Percentiles rank a stretch among this genome's conserved stretches.
These are phyloP conservation scores for Diarsia mendica DNA, from an alignment of 2,888 invertebrate genomes.

Conservation along the genomic window DNA sequence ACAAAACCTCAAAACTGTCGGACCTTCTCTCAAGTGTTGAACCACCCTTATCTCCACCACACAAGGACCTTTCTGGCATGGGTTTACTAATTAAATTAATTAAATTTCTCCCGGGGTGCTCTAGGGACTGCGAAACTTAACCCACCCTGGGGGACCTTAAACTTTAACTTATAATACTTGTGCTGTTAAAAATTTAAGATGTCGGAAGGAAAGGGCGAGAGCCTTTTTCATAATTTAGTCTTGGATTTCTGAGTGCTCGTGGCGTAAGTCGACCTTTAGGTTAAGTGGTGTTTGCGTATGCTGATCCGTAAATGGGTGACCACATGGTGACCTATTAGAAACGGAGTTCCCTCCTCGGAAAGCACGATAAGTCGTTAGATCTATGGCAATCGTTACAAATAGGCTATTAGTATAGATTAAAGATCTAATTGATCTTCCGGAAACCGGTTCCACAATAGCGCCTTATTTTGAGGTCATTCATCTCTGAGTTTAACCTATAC, in stretches of 20 bases:
- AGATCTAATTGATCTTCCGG: not conserved
- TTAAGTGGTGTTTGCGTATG: not conserved
- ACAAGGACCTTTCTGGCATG: conserved; percentile 38
- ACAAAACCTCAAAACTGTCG: conserved; percentile 8
- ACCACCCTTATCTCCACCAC: conserved; percentile 45
- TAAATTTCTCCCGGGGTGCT: conserved; percentile 65
- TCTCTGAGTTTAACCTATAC: not conserved
- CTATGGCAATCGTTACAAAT: not conserved
- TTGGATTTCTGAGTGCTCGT: not conserved
- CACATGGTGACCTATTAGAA: not conserved
- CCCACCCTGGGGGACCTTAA: conserved; percentile 29
- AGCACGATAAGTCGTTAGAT: not conserved
- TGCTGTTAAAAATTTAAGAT: conserved; percentile 52
- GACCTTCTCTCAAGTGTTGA: not conserved
- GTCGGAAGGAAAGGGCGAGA: conserved; percentile 1
- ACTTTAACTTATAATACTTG: conserved; percentile 56
- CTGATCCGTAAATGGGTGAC: not conserved
- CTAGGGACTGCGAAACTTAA: conserved; percentile 45
- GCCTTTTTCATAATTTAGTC: not conserved
- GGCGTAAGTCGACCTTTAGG: not conserved
- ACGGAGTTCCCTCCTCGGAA: not conserved
- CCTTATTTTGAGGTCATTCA: not conserved
- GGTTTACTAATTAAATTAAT: conserved; percentile 68
- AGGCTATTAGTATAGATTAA: not conserved
- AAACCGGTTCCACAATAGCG: not conserved